Base-by-base conservation (phyloP, 2,113 vertebrate genomes). In the Cricetomys ansorgei region DNA sequence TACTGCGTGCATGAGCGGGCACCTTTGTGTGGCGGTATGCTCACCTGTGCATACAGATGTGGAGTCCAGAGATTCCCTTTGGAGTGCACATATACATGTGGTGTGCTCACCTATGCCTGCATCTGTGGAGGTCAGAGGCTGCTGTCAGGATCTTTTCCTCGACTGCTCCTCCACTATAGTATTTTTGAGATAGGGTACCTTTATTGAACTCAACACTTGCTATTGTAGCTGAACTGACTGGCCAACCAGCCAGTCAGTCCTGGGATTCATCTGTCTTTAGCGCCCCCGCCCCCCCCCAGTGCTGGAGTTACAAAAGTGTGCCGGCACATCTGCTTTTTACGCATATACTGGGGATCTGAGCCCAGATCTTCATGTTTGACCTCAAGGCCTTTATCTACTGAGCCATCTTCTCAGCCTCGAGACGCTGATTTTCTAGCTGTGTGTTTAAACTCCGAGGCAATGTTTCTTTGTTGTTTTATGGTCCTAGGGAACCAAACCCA, bases 361-460 rank as follows among this genome's bases (percentile, higher is more conserved):
- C 21, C 7, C 79, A 59, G n/a, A 21, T 40, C 37, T 37, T 59
- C 37, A 8, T 40, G 55, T 12, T 59, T 81, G 11, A 7, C 23
- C 7, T 5, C 55, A n/a, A 55, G 19, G 4, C 15, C 37, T 40
- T 57, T n/a, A 13, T 19, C 53, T 81, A 3, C 11, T 0, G 53
- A 81, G 53, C 13, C 37, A 16, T n/a, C 34, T 12, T 13, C 57
- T 62, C 80, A 17, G n/a, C 55, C 23, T 23, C 5, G 13, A n/a
- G 59, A 64, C 13, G 31, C 2, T 55, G 43, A 69, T 89, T 84
- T 67, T 92, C 43, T 53, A 37, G 17, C 69, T 80, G 2, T 76
- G 65, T 55, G 73, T 27, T 37, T 87, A 93, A 94, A n/a, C 43
- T 75, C 16, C 75, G 81, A 81, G 69, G 37, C 69, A 92, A 87